Evolutionary conservation across 2,113 vertebrate species (phyloP).

Genomic region (Stegostoma tigrinum): DNA sequence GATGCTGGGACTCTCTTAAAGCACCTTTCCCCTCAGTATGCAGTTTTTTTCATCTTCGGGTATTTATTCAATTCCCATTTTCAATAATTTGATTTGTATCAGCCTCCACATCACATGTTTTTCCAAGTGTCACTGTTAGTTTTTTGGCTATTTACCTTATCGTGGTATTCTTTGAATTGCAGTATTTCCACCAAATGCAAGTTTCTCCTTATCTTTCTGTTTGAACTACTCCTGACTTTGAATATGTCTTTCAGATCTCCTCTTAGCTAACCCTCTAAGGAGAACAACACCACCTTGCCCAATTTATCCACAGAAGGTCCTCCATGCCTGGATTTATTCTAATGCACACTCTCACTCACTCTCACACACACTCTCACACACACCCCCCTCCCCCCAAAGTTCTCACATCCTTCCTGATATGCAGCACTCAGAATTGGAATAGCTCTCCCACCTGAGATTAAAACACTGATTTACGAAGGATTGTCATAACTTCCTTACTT

Average conservation of each 20-base stretch:
- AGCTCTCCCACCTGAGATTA: no score
- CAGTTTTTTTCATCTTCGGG: background rate
- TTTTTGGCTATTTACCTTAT: background rate
- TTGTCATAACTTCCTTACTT: no score
- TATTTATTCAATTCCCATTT: background rate
- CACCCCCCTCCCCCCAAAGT: no score
- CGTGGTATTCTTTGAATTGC: background rate
- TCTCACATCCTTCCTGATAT: no score
- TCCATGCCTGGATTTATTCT: background rate
- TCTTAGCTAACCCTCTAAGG: background rate
- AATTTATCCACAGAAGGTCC: background rate
- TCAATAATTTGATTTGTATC: background rate
- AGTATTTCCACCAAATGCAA: background rate
- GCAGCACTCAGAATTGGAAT: no score
- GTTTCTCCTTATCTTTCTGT: background rate
- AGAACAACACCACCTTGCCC: background rate
- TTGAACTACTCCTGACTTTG: background rate
- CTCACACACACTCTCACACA: no score
- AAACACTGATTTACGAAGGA: no score
- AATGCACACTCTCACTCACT: no score
- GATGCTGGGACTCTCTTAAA: background rate
- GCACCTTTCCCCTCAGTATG: background rate
- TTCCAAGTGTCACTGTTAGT: background rate
- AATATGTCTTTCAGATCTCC: background rate
- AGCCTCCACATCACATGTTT: background rate